Evolutionary conservation across 2,113 vertebrate species (phyloP).

Genomic region (Pagrus major): DNA sequence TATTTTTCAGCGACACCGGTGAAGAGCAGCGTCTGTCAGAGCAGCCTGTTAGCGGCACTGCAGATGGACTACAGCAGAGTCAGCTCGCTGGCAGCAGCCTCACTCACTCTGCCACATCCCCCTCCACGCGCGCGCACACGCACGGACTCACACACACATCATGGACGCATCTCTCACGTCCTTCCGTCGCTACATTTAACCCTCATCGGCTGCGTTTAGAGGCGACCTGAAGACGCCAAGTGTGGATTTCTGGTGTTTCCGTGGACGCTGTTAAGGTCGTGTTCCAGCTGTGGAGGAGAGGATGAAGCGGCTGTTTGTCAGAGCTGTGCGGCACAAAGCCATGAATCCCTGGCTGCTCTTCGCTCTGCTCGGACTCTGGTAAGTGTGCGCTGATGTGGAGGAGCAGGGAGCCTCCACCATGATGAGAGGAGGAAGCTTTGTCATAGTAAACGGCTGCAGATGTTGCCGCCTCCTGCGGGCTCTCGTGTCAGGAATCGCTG

Average conservation of each 20-base stretch:
- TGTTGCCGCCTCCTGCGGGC: not conserved
- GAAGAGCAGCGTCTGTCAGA: conserved; percentile 19
- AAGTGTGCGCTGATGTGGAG: conserved; percentile 44
- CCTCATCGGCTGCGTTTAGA: conserved; percentile 11
- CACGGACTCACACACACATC: conserved; percentile 4
- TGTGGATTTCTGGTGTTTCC: not conserved
- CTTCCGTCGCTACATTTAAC: conserved; percentile 14
- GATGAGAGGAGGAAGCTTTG: not conserved
- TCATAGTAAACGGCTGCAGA: conserved; percentile 1
- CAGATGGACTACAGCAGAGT: conserved; percentile 61
- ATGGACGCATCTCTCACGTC: conserved; percentile 32
- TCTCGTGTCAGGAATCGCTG: not conserved
- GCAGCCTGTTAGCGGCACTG: conserved; percentile 49
- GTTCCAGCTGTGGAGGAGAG: conserved; percentile 3
- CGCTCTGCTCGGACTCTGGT: conserved; percentile 80
- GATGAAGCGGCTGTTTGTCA: conserved; percentile 29
- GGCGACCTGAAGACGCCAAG: not conserved
- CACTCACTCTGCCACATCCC: conserved; percentile 3
- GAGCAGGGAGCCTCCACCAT: not conserved
- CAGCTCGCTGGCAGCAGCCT: conserved; percentile 34
- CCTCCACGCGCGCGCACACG: not conserved
- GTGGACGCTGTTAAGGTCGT: not conserved
- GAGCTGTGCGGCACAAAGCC: conserved; percentile 61
- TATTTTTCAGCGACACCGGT: too few species aligned
- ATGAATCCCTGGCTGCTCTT: conserved; percentile 74